Conservation (phyloP, 2,888 invertebrate species). For the Netelia virgata region DNA sequence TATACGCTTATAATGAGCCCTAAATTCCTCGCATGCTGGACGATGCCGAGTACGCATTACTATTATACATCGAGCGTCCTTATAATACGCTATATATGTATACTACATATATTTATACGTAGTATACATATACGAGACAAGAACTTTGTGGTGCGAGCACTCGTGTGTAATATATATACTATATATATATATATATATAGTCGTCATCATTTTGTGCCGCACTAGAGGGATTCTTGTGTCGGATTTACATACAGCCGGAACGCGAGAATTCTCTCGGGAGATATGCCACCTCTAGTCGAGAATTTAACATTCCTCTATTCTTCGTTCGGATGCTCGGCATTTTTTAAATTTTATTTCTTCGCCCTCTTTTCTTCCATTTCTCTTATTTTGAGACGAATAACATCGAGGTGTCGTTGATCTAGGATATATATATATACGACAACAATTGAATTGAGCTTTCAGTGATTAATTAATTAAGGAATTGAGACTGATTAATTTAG, state of each 20-base stretch:
- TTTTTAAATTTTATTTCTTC: background rate
- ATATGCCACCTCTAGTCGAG: conserved; percentile 8
- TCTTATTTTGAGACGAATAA: background rate
- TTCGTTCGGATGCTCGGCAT: background rate
- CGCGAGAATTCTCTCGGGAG: conserved; percentile 10
- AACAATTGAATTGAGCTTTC: too few relatives aligned
- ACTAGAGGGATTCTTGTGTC: conserved; percentile 18
- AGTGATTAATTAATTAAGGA: too few relatives aligned
- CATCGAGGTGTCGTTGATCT: background rate
- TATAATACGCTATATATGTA: conserved; percentile 21
- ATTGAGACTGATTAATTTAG: too few relatives aligned
- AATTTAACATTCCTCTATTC: conserved; percentile 19
- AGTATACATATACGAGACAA: background rate
- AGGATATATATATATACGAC: background rate
- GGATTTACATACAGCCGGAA: conserved; percentile 39
- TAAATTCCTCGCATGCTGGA: conserved; percentile 36
- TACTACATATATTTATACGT: background rate
- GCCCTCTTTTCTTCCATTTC: background rate
- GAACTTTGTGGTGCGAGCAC: background rate
- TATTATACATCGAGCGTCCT: conserved; percentile 15
- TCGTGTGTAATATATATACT: background rate
- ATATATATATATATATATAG: conserved; percentile 3
- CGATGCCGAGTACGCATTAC: conserved; percentile 9
- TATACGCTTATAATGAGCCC: conserved; percentile 51
- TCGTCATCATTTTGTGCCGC: background rate